These are phyloP conservation scores for Sapayoa aenigma DNA, from an alignment of 2,113 vertebrate genomes.

Conservation along the genomic window DNA sequence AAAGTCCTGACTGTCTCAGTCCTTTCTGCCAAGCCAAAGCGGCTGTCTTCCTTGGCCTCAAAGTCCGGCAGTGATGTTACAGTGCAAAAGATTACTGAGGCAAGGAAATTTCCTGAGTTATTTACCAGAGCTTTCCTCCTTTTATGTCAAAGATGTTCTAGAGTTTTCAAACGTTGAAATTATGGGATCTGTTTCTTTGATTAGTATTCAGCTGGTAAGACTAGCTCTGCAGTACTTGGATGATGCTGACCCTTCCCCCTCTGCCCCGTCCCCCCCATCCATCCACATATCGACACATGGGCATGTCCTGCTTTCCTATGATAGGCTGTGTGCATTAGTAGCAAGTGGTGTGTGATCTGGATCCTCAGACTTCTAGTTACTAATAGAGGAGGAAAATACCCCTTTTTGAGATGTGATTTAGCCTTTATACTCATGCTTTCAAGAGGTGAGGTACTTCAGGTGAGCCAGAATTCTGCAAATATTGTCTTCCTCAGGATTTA, in stretches of 20 bases:
- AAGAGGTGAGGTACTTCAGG: slow-evolving; percentile 57
- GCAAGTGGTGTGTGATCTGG: neutral
- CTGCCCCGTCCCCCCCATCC: neutral
- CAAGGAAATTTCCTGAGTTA: neutral
- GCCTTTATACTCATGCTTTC: slow-evolving; percentile 3
- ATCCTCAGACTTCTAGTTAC: neutral
- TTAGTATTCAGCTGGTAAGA: slow-evolving; percentile 76
- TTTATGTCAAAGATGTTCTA: neutral
- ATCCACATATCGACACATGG: neutral
- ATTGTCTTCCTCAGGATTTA: neutral
- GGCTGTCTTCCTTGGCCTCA: neutral
- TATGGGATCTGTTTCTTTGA: slow-evolving; percentile 33
- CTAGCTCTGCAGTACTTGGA: slow-evolving; percentile 70
- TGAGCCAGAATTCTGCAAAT: slow-evolving; percentile 25
- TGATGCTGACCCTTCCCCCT: slow-evolving; percentile 56
- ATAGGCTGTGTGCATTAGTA: neutral
- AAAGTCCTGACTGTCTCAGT: neutral
- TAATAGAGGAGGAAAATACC: neutral
- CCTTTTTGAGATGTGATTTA: neutral
- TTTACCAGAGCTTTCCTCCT: neutral
- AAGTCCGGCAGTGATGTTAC: neutral
- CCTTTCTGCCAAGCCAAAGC: neutral
- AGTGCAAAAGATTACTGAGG: neutral
- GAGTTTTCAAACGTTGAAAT: slow-evolving; percentile 32
- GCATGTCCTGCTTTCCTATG: neutral